Base-by-base conservation (phyloP, 35 echinoderm and acorn worm species). In the Acanthaster planci region DNA sequence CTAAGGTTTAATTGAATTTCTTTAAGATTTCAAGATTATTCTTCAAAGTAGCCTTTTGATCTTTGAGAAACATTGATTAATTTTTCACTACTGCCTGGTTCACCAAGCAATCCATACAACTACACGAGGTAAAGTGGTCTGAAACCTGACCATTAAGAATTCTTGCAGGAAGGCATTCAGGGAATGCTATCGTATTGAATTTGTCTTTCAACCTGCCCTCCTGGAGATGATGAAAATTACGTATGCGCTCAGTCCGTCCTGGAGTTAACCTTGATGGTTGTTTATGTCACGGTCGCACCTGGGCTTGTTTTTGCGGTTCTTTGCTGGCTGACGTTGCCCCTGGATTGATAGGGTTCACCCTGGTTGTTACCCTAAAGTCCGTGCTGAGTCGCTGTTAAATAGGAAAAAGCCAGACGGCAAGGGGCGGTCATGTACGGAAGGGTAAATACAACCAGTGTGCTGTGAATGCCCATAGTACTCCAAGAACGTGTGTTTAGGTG, bases 81-180 rank as follows among this genome's bases (percentile, higher is more conserved):
- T 47, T 47, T 47, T 47, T 47, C 4, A 47, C 42, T 6, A 47
- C 42, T 47, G 42, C 12, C 42, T 47, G 42, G 42, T 47, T 47
- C 42, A 47, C 42, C 4, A 12, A 47, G 42, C 4, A 12, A 47
- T 47, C 42, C 42, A 47, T 4, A 47, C 42, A 47, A 4, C 42
- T 4, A 4, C 42, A 47, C 10, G 26, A 29, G 64, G 14, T 27
- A 72, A 14, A 5, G 19, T 3, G 30, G 64, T 16, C 64, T 0
- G 64, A 72, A 72, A 34, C 64, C 64, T 14, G 64, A 72, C 64
- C 64, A 29, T 72, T 26, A 72, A 72, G 64, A 72, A 72, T 72
- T 72, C 64, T 10, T 31, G 22, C 64, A 14, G 10, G 26, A 34
- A 72, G 34, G 64, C 64, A 72, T 72, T 34, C 34, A 0, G 30